Evolutionary conservation across 2,888 invertebrate species (phyloP), one percentile per base, ranked within the genome.

Genomic region (Alviniconcha strummeri): DNA sequence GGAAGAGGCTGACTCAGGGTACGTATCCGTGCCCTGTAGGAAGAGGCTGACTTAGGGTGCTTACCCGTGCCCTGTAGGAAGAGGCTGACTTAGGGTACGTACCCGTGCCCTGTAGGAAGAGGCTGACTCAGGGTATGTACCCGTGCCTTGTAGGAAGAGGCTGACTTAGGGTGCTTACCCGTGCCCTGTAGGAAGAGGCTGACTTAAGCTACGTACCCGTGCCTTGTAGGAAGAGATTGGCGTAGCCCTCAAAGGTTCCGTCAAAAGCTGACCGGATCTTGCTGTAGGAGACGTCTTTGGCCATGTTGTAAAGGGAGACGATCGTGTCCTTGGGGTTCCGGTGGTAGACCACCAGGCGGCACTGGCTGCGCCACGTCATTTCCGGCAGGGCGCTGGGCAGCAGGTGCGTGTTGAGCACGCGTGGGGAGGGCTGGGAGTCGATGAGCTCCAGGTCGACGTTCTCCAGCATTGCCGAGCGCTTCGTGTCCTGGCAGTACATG

Each of bases 381-480:
- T 80, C 69, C 13, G 88, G 87, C 55, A 89, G 82, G 13, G 81
- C 69, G 4, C 75, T 72, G 13, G 84, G 84, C 55, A 82, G 86
- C n/a, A 89, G 82, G 64, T 89, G 88, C 11, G 88, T 86, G 78
- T 86, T 87, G 15, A 89, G 80, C 4, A 88, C 85, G 54, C 88
- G 81, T 36, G 88, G 88, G 5, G 88, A 88, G 6, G 84, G 83
- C n/a, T 85, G 71, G 17, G 71, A 71, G 19, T 86, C 81, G 57
- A 87, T 57, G 1, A 82, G 54, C 17, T 82, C 84, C 55, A 85
- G 84, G 36, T 75, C 56, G 11, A 76, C 74, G 11, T 83, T 83
- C 11, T 85, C 85, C 11, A 89, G 57, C 88, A 89, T 87, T 17
- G 74, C 52, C 11, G 71, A 76, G 17, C 81, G 84, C 74, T 87